phyloP scores from a whole-genome alignment of 2,888 invertebrate species.

The Ophion costatus region DNA sequence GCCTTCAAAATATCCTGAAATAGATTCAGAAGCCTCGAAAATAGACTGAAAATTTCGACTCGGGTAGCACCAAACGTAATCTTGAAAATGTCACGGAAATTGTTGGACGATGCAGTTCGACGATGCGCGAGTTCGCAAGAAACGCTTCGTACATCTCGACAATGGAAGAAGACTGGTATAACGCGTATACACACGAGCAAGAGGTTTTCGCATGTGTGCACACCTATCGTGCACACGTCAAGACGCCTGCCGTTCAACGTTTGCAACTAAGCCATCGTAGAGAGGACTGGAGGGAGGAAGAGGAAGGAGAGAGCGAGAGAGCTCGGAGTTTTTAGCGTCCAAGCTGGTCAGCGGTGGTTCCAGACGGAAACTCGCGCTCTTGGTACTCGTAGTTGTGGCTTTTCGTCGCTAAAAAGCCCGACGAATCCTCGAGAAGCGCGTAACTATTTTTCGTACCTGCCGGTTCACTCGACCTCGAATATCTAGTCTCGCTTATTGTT shows the following conservation, averaged over 20 bases:
- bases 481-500: not conserved
- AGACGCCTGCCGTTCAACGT: conserved; percentile 27
- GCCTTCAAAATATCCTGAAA: no score
- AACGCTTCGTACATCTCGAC: no score
- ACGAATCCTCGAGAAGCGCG: not conserved
- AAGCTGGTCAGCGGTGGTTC: conserved; percentile 13
- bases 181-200: not conserved
- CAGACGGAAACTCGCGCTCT: conserved; percentile 49
- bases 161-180: not conserved
- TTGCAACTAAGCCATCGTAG: conserved; percentile 24
- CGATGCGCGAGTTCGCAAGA: no score
- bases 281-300: conserved; percentile 13
- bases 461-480: not conserved
- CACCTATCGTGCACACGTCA: conserved; percentile 20
- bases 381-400: conserved; percentile 31
- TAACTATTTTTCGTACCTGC: conserved; percentile 1
- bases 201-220: not conserved
- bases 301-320: conserved; percentile 20
- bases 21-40: no score
- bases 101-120: no score
- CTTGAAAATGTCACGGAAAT: no score
- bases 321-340: conserved; percentile 44
- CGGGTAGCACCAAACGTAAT: no score
- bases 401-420: conserved; percentile 13
- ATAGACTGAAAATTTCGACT: no score